Conservation (phyloP, 2,113 vertebrate species). For the Calyptommatus sinebrachiatus region DNA sequence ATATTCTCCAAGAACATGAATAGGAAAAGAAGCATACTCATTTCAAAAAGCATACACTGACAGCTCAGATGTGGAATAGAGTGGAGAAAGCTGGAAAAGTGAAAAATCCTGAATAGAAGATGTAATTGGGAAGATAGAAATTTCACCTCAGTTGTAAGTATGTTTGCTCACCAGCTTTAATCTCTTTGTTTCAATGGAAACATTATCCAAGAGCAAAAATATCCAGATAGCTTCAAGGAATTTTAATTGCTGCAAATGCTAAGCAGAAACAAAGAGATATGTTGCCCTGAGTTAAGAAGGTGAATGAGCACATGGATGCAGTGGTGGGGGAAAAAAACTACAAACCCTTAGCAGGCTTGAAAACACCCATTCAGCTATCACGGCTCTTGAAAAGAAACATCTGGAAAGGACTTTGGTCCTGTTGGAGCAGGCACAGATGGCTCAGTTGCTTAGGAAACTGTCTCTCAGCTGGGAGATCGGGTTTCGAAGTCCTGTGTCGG, state of each 20-base stretch:
- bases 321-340: no score
- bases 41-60: background rate
- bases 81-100: background rate
- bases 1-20: constrained; percentile 18
- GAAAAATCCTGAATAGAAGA: background rate
- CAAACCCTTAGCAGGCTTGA: no score
- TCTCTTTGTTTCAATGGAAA: background rate
- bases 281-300: no score
- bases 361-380: no score
- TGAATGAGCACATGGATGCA: no score
- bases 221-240: background rate
- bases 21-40: constrained; percentile 22
- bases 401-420: no score
- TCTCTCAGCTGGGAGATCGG: no score
- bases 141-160: background rate
- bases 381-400: no score
- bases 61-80: background rate
- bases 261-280: background rate
- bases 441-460: no score
- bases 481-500: no score
- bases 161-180: background rate
- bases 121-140: constrained; percentile 3
- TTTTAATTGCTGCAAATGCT: background rate
- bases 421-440: no score
- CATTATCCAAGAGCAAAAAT: background rate